Conservation (phyloP, 2,113 vertebrate species). For the Rhinolophus ferrumequinum region DNA sequence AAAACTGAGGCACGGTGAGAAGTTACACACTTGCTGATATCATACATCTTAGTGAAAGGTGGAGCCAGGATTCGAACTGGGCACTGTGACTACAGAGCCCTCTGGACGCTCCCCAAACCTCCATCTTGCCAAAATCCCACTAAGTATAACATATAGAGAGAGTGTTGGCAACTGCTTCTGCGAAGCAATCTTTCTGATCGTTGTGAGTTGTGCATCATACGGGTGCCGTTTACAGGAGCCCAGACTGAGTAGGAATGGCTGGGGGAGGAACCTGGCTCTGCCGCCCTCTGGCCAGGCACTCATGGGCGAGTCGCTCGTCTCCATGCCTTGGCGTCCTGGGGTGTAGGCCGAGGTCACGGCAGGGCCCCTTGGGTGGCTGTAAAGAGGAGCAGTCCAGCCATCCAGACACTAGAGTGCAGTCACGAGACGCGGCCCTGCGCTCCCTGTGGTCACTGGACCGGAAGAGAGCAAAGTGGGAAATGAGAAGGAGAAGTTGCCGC, state of each 20-base stretch:
- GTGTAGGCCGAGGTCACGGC: accelerated
- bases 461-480: not conserved
- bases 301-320: accelerated
- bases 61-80: not conserved
- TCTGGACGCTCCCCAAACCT: too few relatives aligned
- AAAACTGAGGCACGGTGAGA: accelerated
- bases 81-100: too few relatives aligned
- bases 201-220: accelerated
- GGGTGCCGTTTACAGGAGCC: not conserved
- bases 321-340: accelerated
- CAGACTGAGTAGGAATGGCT: not conserved
- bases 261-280: not conserved
- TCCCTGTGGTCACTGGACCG: not conserved
- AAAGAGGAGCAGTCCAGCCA: accelerated
- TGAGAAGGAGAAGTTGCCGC: not conserved
- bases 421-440: accelerated
- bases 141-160: accelerated
- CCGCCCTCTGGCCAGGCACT: accelerated
- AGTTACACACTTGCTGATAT: accelerated
- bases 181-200: accelerated
- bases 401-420: accelerated
- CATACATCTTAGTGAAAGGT: accelerated
- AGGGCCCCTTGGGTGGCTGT: not conserved
- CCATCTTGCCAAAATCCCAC: too few relatives aligned
- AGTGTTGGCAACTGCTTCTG: too few relatives aligned